Conservation (phyloP, 2,797 vertebrate species). For the Molossus alvarezi region DNA sequence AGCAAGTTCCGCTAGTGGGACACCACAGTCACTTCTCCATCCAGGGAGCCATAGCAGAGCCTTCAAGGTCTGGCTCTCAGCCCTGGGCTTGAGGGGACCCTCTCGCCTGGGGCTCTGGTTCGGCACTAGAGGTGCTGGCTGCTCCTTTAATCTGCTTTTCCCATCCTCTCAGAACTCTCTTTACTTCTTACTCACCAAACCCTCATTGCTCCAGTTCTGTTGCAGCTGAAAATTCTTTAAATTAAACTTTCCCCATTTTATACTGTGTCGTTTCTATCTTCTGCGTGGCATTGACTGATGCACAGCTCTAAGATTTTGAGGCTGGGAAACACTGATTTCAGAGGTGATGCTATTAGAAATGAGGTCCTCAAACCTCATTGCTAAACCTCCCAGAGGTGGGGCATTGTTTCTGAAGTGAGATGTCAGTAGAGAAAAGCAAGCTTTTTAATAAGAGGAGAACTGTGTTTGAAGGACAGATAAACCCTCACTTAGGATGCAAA, state of each 20-base stretch:
- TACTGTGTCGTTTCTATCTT: not conserved
- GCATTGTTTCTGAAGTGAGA: not conserved
- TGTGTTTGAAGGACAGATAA: not conserved
- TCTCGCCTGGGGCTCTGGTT: not conserved
- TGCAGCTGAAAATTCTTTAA: not conserved
- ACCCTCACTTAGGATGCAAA: not conserved
- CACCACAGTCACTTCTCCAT: not conserved
- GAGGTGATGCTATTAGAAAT: not conserved
- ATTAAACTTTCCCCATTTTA: not conserved
- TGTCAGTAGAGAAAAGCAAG: not conserved
- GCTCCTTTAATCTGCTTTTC: not conserved
- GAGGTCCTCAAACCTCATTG: not conserved
- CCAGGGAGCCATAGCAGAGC: not conserved
- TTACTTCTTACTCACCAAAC: not conserved
- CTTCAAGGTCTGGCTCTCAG: not conserved
- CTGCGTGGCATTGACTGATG: not conserved
- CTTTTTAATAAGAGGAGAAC: not conserved
- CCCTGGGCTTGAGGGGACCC: rapidly evolving
- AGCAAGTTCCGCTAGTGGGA: not conserved
- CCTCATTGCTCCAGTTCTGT: not conserved
- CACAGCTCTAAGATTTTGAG: not conserved
- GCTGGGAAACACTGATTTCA: not conserved
- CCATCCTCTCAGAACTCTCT: not conserved
- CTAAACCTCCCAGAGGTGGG: not conserved
- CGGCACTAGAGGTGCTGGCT: not conserved